Percentiles rank a stretch among this genome's conserved stretches.
Evolutionary conservation across 2,888 invertebrate genomes (phyloP).

Genomic region (Hydrotaea diabolus): DNA sequence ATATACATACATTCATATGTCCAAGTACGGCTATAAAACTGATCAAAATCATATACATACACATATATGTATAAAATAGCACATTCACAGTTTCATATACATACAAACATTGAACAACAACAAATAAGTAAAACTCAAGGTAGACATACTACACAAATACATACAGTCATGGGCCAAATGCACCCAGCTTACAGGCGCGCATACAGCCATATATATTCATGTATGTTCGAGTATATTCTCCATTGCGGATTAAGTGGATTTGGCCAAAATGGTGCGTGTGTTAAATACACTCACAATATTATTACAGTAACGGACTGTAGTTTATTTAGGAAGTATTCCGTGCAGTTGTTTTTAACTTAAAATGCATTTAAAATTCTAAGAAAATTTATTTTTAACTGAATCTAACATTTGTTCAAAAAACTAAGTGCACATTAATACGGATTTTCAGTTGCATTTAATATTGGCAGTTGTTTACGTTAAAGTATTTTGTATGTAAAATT

Average conservation of each 20-base stretch:
- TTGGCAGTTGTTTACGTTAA: too few relatives aligned
- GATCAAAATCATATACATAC: neutral
- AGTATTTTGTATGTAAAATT: too few relatives aligned
- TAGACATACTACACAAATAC: neutral
- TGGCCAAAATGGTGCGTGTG: neutral
- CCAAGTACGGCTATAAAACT: neutral
- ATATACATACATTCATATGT: too few relatives aligned
- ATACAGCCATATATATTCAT: neutral
- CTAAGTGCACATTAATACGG: too few relatives aligned
- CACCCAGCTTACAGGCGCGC: neutral
- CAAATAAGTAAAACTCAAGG: neutral
- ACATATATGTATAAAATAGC: neutral
- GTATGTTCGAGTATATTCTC: neutral
- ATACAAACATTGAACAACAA: slow-evolving; percentile 2
- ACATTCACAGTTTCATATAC: neutral
- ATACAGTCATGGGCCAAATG: neutral
- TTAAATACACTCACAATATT: too few relatives aligned
- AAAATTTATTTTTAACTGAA: too few relatives aligned
- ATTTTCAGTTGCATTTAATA: too few relatives aligned
- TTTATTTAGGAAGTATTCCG: too few relatives aligned
- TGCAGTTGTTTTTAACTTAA: too few relatives aligned
- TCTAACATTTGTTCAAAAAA: too few relatives aligned
- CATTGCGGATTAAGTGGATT: slow-evolving; percentile 19
- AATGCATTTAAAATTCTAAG: too few relatives aligned
- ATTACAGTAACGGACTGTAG: too few relatives aligned